Evolutionary conservation across 2,888 invertebrate species (phyloP).

Genomic region (Xylocampa areola): DNA sequence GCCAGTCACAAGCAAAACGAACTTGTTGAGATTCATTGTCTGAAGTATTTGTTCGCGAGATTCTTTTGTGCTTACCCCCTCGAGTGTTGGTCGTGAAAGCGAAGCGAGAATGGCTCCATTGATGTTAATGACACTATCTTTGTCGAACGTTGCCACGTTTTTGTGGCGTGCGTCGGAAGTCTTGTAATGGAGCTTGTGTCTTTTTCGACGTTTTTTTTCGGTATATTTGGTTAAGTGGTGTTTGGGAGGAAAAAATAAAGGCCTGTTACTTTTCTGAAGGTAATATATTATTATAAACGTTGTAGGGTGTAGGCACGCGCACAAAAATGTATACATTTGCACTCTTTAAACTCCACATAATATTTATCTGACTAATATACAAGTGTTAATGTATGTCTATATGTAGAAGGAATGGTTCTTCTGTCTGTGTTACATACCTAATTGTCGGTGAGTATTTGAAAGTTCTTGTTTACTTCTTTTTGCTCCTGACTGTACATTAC

Average conservation of each 20-base stretch:
- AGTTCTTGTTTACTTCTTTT: too few relatives aligned
- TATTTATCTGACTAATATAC: too few relatives aligned
- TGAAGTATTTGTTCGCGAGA: constrained; percentile 41
- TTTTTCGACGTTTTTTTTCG: constrained; percentile 32
- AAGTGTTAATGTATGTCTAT: too few relatives aligned
- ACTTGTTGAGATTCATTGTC: constrained; percentile 50
- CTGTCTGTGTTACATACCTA: too few relatives aligned
- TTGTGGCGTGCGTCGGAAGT: constrained; percentile 48
- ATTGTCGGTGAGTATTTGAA: too few relatives aligned
- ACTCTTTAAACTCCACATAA: too few relatives aligned
- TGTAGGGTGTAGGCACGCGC: too few relatives aligned
- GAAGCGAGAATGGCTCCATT: constrained; percentile 59
- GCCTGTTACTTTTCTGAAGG: constrained; percentile 19
- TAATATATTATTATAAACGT: constrained; percentile 27
- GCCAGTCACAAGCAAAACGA: constrained; percentile 15
- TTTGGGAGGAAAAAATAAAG: constrained; percentile 25
- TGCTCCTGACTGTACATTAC: too few relatives aligned
- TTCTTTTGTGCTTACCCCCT: constrained; percentile 53
- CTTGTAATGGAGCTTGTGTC: constrained; percentile 37
- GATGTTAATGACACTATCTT: constrained; percentile 72
- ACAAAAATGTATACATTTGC: too few relatives aligned
- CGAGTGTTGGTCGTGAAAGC: constrained; percentile 41
- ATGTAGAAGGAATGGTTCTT: too few relatives aligned
- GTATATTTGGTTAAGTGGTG: constrained; percentile 26
- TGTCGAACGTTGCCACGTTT: constrained; percentile 63